Conservation (phyloP, 2,113 vertebrate species). For the Heterochromis multidens region DNA sequence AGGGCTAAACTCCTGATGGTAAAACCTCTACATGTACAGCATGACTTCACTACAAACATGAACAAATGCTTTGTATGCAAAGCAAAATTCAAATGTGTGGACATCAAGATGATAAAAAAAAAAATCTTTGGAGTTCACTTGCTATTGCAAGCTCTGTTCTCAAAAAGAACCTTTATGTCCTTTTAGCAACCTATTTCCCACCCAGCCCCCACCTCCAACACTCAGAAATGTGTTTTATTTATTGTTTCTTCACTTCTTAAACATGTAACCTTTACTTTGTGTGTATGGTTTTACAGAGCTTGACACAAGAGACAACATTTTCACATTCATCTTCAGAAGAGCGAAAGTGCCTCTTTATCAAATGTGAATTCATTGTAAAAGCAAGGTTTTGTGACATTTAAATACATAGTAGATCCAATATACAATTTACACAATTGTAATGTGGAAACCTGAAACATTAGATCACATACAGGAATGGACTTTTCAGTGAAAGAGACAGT, state of each 20-base stretch:
- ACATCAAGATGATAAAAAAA: background rate
- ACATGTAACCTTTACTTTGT: background rate
- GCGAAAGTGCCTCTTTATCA: background rate
- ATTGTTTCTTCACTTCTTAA: background rate
- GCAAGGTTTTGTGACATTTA: background rate
- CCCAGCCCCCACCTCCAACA: background rate
- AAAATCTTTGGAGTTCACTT: background rate
- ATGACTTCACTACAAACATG: slow-evolving; percentile 3
- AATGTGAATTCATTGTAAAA: background rate
- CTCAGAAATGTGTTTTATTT: background rate
- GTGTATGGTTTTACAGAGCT: background rate
- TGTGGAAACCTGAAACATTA: background rate
- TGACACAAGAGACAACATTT: background rate
- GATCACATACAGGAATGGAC: background rate
- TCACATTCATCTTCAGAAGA: background rate
- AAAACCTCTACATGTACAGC: slow-evolving; percentile 16
- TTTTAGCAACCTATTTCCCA: background rate
- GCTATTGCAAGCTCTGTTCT: background rate
- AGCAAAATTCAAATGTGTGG: background rate
- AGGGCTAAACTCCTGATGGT: slow-evolving; percentile 31
- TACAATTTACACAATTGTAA: background rate
- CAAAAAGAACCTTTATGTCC: background rate
- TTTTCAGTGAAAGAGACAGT: background rate
- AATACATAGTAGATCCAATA: background rate
- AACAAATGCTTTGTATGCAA: slow-evolving; percentile 4